Conservation (phyloP, 2,797 vertebrate species). For the Pangasius mekongensis region DNA sequence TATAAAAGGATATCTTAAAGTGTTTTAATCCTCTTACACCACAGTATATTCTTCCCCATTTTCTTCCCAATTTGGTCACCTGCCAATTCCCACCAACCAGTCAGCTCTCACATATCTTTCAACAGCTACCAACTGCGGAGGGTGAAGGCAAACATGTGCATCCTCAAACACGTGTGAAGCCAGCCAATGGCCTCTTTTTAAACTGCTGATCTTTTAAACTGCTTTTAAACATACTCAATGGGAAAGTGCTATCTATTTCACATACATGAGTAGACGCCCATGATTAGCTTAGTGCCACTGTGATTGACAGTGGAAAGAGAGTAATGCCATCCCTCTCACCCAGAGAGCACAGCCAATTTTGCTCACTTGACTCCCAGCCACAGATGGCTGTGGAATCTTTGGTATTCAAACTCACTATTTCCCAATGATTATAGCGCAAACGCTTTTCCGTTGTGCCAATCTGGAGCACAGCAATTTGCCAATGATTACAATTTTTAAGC, state of each 20-base stretch:
- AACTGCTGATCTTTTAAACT: not conserved
- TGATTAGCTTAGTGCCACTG: not conserved
- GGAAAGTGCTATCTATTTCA: not conserved
- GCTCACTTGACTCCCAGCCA: too few species aligned
- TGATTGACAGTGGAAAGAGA: too few species aligned
- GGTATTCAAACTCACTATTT: not conserved
- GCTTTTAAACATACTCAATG: not conserved
- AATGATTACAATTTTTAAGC: not conserved
- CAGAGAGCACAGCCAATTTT: not conserved
- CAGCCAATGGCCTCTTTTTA: not conserved
- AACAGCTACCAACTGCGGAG: not conserved
- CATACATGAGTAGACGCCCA: not conserved
- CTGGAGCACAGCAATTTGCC: too few species aligned
- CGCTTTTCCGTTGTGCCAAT: too few species aligned
- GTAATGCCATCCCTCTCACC: not conserved
- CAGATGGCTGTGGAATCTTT: not conserved
- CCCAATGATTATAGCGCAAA: not conserved
- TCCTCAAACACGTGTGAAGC: not conserved
- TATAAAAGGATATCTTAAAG: not conserved
- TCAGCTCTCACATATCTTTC: not conserved
- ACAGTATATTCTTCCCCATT: not conserved
- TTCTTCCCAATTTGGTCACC: not conserved
- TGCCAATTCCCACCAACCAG: not conserved
- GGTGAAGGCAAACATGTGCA: not conserved
- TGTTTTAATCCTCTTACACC: not conserved